Conservation (phyloP, 1,140 invertebrate genomes). For the Eriosoma lanigerum region DNA sequence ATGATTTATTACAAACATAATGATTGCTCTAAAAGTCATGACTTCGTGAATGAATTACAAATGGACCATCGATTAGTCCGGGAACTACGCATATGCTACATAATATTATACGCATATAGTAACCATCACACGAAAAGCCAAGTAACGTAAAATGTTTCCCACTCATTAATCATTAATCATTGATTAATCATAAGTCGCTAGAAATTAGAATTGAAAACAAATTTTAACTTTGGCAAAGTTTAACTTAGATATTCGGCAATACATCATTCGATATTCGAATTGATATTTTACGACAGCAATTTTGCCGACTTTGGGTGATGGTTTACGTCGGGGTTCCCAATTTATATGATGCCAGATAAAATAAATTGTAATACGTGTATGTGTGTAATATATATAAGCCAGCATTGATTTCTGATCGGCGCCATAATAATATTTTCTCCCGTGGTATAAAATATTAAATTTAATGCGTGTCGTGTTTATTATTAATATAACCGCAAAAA, state of each 20-base stretch:
- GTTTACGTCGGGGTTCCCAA: neutral
- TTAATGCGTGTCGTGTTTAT: conserved; percentile 12
- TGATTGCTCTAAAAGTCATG: too few species aligned
- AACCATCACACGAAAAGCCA: too few species aligned
- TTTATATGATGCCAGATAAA: neutral
- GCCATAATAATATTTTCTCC: neutral
- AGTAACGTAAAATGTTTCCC: too few species aligned
- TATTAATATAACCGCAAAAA: conserved; percentile 1
- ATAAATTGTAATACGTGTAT: neutral
- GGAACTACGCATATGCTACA: too few species aligned
- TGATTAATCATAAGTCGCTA: too few species aligned
- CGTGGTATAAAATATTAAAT: conserved; percentile 22
- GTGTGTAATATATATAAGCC: too few species aligned
- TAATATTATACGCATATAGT: too few species aligned
- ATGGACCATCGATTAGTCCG: too few species aligned
- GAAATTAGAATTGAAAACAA: neutral
- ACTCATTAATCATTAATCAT: too few species aligned
- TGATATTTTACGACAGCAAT: neutral
- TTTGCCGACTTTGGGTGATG: too few species aligned
- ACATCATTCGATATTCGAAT: neutral
- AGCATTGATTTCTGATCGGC: neutral
- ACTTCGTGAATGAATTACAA: too few species aligned
- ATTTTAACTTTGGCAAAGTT: neutral
- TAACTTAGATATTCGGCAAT: neutral
- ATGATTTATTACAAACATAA: too few species aligned